Base-by-base conservation (phyloP, 2,888 invertebrate genomes). In the Microctonus brassicae region DNA sequence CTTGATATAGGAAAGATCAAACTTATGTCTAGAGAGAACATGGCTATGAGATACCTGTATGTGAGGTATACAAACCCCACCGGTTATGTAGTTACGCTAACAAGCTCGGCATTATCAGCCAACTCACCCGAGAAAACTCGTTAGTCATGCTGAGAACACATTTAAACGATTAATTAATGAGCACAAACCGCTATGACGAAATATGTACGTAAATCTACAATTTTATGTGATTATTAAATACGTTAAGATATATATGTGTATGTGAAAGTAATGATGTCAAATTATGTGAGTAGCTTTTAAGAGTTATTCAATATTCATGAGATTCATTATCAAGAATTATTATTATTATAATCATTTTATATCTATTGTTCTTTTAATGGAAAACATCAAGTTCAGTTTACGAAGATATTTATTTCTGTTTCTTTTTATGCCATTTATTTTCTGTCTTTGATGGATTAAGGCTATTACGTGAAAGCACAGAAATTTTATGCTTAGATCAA, bases 41-140 rank as follows among this genome's bases (percentile, higher is more conserved):
- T n/a, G n/a, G 39, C 39, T n/a, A 39, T 2, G 39, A 13, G n/a
- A 39, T 39, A n/a, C n/a, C 13, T 4, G 39, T 13, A n/a, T 2
- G 3, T 4, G n/a, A n/a, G 39, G n/a, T 58, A 29, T 11, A 58
- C n/a, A 58, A 9, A 58, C 5, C 7, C 10, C n/a, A 17, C 26
- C 33, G 9, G 17, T 33, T 29, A 13, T 26, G 10, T 13, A 17
- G 33, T 33, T 33, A 33, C 58, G 47, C 29, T 26, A 63, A 57
- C 57, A 63, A 63, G 29, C 63, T n/a, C 26, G 29, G 26, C 26
- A 26, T 63, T n/a, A 47, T n/a, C 26, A 47, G 24, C 13, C 26
- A 63, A 63, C 47, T 47, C 63, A 47, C 13, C 13, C 29, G 47
- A 26, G 63, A 47, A 47, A 63, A 63, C 47, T 63, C 26, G 63